Evolutionary conservation across 1,140 invertebrate genomes (phyloP).

Genomic region (Ips typographus): DNA sequence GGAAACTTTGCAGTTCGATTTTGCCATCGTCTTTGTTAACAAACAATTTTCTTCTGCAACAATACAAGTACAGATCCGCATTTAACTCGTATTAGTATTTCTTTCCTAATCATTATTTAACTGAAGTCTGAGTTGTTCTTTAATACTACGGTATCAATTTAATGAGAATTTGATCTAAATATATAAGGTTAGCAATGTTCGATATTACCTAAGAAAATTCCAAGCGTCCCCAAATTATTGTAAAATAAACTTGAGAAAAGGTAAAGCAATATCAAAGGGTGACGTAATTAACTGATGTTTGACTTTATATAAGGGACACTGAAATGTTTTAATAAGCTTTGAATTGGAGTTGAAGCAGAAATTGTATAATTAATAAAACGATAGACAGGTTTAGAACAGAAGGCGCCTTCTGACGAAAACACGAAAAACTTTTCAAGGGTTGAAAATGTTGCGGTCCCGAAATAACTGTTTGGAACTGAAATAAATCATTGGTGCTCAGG

Average conservation of each 20-base stretch:
- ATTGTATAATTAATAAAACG: slow-evolving; percentile 3
- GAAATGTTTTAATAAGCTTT: slow-evolving; percentile 15
- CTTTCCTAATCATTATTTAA: too few relatives aligned
- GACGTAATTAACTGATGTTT: slow-evolving; percentile 15
- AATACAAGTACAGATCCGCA: neutral
- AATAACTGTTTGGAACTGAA: neutral
- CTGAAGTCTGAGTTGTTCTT: too few relatives aligned
- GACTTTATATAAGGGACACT: slow-evolving; percentile 14
- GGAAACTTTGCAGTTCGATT: neutral
- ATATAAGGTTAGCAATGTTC: too few relatives aligned
- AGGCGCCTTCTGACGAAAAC: neutral
- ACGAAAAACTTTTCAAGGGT: neutral
- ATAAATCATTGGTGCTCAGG: neutral
- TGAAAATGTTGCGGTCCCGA: neutral
- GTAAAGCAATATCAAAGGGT: slow-evolving; percentile 13
- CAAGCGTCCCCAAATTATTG: neutral
- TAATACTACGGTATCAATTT: too few relatives aligned
- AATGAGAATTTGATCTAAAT: too few relatives aligned
- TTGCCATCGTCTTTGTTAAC: neutral
- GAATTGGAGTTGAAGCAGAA: slow-evolving; percentile 11
- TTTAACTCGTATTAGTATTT: too few relatives aligned
- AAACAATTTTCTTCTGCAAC: neutral
- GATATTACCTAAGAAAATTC: neutral
- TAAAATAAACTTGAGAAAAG: slow-evolving; percentile 8
- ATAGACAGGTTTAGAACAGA: neutral